Conservation (phyloP, 2,888 invertebrate genomes). For the Lepidocyrtoides sp. region DNA sequence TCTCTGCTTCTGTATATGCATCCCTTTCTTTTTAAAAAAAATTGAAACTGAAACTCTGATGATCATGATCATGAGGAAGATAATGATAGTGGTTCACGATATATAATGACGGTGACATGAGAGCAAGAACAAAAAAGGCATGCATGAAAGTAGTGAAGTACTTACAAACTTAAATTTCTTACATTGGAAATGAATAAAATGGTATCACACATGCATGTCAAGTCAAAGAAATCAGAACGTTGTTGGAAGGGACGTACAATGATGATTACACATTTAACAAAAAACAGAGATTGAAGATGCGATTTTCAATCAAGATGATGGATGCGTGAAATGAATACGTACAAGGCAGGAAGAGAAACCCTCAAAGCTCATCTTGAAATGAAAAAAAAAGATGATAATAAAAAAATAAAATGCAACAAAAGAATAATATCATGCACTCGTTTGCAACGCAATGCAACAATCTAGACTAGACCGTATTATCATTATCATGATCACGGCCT, state of each 20-base stretch:
- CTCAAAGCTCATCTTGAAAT: slow-evolving; percentile 5
- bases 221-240: neutral
- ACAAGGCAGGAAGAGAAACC: slow-evolving; percentile 31
- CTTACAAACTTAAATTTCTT: neutral
- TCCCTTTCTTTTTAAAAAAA: slow-evolving; percentile 33
- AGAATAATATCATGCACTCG: too few relatives aligned
- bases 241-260: neutral
- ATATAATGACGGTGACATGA: slow-evolving; percentile 31
- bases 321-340: neutral
- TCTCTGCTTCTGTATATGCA: neutral
- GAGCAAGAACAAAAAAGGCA: neutral
- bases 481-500: neutral
- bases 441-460: too few relatives aligned
- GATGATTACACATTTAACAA: neutral
- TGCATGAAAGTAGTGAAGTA: neutral
- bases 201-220: slow-evolving; percentile 32
- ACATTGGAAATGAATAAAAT: neutral
- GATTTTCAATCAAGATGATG: slow-evolving; percentile 17
- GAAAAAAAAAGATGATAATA: neutral
- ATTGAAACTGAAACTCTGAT: slow-evolving; percentile 45
- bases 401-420: neutral
- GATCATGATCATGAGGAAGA: neutral
- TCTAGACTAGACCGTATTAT: neutral
- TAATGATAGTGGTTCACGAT: slow-evolving; percentile 22
- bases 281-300: neutral